Conservation (phyloP, 2,888 invertebrate species). For the Lacanobia oleracea region DNA sequence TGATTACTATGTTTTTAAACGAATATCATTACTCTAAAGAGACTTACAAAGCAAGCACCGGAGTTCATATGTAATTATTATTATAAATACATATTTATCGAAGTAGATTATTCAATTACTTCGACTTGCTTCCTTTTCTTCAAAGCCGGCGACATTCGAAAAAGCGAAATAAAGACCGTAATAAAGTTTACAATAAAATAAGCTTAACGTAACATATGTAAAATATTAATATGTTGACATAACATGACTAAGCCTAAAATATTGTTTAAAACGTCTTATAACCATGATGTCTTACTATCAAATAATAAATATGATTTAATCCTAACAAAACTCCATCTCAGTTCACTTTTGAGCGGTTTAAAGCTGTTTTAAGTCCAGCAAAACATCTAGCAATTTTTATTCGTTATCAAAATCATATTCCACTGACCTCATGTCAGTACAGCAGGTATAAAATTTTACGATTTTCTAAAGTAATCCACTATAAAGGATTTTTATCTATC, state of each 20-base stretch:
- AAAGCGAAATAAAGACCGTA: constrained; percentile 82
- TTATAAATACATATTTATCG: background rate
- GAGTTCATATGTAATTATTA: constrained; percentile 14
- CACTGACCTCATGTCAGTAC: constrained; percentile 32
- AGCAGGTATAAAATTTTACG: constrained; percentile 60
- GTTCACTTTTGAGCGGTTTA: constrained; percentile 81
- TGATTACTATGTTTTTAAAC: constrained; percentile 2
- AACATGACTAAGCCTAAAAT: constrained; percentile 74
- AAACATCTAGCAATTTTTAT: constrained; percentile 60
- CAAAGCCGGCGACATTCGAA: constrained; percentile 71
- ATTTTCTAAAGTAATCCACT: constrained; percentile 61
- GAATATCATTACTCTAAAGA: constrained; percentile 9
- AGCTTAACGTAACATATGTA: constrained; percentile 78
- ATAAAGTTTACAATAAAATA: constrained; percentile 84
- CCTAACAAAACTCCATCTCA: constrained; percentile 72
- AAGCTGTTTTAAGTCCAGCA: constrained; percentile 74
- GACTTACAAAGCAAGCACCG: constrained; percentile 39
- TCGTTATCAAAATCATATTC: constrained; percentile 60
- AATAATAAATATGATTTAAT: constrained; percentile 82
- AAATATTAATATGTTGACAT: constrained; percentile 85
- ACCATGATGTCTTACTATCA: constrained; percentile 66
- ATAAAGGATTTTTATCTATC: constrained; percentile 69
- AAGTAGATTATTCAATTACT: constrained; percentile 20
- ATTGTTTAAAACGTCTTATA: constrained; percentile 68
- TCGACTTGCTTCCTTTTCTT: constrained; percentile 42